These are phyloP conservation scores for Macropis europaea DNA, from an alignment of 2,888 invertebrate genomes.

Conservation along the genomic window DNA sequence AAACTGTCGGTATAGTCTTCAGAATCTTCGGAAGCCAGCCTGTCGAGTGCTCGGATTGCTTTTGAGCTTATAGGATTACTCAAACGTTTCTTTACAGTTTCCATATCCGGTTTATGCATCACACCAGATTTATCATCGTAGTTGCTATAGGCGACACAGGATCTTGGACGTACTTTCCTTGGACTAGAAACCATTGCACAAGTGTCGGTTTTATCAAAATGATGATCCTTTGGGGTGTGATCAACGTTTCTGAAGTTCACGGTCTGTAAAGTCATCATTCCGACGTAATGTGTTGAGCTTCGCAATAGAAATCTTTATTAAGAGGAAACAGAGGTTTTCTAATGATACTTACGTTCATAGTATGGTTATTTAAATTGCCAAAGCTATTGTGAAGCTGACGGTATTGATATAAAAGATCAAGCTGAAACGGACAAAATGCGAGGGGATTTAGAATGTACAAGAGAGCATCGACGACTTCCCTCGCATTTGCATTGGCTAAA, in stretches of 20 bases:
- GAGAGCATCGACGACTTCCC: conserved; percentile 86
- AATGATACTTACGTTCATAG: conserved; percentile 71
- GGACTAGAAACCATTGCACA: conserved; percentile 67
- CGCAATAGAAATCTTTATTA: neutral
- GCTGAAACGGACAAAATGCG: conserved; percentile 89
- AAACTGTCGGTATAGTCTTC: conserved; percentile 88
- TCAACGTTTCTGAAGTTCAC: conserved; percentile 63
- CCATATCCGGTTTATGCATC: conserved; percentile 80
- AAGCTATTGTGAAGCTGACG: conserved; percentile 88
- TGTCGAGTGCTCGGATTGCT: conserved; percentile 87
- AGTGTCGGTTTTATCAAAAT: conserved; percentile 58
- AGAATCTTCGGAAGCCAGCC: conserved; percentile 85
- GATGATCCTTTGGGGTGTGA: conserved; percentile 47
- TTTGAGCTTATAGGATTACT: conserved; percentile 85
- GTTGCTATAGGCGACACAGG: conserved; percentile 83
- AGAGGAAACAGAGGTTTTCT: neutral
- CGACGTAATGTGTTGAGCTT: neutral
- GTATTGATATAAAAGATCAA: conserved; percentile 91
- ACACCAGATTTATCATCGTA: conserved; percentile 81
- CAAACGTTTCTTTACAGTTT: conserved; percentile 85
- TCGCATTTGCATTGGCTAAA: conserved; percentile 80
- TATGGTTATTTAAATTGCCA: conserved; percentile 84
- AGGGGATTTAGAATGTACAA: conserved; percentile 90
- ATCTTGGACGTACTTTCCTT: conserved; percentile 84
- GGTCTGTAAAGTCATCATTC: conserved; percentile 36